Conservation (phyloP, 2,888 invertebrate species). For the Ennomos erosarius region DNA sequence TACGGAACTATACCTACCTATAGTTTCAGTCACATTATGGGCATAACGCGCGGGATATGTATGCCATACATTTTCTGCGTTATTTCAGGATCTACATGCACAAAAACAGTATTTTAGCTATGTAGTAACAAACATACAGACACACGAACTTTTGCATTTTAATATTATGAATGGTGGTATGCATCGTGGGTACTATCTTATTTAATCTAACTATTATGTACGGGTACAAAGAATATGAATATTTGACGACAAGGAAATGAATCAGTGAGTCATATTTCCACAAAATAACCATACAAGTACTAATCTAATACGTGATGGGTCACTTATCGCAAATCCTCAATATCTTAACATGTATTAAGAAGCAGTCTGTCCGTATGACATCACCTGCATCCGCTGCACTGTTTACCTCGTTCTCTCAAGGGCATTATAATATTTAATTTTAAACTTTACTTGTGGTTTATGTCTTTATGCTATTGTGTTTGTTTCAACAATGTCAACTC, state of each 20-base stretch:
- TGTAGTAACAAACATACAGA: too few species aligned
- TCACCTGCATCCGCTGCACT: conserved; percentile 37
- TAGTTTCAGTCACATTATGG: too few species aligned
- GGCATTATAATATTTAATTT: conserved; percentile 27
- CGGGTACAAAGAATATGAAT: too few species aligned
- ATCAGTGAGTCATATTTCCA: conserved; percentile 14
- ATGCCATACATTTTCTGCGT: too few species aligned
- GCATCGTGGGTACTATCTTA: too few species aligned
- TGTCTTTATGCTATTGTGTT: conserved; percentile 19
- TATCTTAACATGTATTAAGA: conserved; percentile 24
- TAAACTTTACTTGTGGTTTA: conserved; percentile 29
- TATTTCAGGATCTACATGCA: too few species aligned
- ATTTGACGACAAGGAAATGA: conserved; percentile 12
- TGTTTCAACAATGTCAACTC: conserved; percentile 11
- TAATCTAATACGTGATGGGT: conserved; percentile 4
- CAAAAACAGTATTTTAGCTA: too few species aligned
- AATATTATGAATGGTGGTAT: too few species aligned
- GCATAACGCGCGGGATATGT: too few species aligned
- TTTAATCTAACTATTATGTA: too few species aligned
- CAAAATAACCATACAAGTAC: conserved; percentile 8
- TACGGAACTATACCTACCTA: too few species aligned
- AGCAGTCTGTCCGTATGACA: conserved; percentile 29
- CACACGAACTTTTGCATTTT: too few species aligned
- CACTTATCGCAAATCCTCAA: conserved; percentile 21
- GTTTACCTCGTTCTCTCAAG: conserved; percentile 31